phyloP scores from a whole-genome alignment of 2,888 invertebrate species.

The Mantis religiosa region DNA sequence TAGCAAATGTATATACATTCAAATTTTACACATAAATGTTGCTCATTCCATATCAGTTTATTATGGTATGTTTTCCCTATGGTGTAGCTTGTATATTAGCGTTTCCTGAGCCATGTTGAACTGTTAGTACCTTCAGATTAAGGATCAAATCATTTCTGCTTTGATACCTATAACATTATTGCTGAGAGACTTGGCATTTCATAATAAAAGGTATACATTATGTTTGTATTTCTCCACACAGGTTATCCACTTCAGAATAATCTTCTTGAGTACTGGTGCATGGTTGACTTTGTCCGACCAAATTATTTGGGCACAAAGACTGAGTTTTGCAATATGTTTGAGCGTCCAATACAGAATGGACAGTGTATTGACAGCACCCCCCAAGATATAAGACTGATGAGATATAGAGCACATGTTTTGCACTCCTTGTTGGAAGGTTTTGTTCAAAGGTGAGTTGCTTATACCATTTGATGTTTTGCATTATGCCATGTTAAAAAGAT shows the following conservation, averaged over 20 bases:
- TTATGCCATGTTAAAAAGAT: no score
- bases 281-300: slow-evolving; percentile 98
- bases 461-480: neutral
- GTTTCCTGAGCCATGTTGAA: no score
- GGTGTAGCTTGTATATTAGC: no score
- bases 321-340: slow-evolving; percentile 98
- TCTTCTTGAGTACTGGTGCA: slow-evolving; percentile 94
- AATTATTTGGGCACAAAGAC: slow-evolving; percentile 95
- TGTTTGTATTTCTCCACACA: neutral
- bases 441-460: slow-evolving; percentile 69
- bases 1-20: no score
- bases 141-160: no score
- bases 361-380: slow-evolving; percentile 97
- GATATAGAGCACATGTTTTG: slow-evolving; percentile 91
- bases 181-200: no score
- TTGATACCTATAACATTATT: no score
- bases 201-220: neutral
- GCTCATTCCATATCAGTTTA: no score
- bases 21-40: no score
- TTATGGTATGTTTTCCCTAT: no score
- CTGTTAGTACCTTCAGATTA: no score
- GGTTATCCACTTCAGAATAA: slow-evolving; percentile 99
- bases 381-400: slow-evolving; percentile 88
- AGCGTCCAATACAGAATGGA: slow-evolving; percentile 96
- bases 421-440: slow-evolving; percentile 93